Base-by-base conservation (phyloP, 2,888 invertebrate genomes). In the Rhyacophila evoluta region DNA sequence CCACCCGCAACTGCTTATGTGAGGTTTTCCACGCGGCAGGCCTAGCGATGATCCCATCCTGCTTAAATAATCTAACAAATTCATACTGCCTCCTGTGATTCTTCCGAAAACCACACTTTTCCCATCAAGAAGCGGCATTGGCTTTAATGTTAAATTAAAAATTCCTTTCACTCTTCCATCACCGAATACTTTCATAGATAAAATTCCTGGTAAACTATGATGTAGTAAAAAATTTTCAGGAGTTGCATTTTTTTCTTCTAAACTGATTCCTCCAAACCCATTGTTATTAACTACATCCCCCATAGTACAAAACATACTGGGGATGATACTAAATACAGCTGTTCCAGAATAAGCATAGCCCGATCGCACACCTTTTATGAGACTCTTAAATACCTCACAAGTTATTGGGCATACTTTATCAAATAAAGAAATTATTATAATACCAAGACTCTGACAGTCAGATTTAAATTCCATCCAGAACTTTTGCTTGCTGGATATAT, bases 391-490 rank as follows among this genome's bases (percentile, higher is more conserved):
- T 2, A 76, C 11, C 15, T 73, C 37, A 55, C 79, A 79, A 15
- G 71, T 76, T 38, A 41, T 1, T 1, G 79, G 79, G 55, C 75
- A 73, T 8, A 72, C 70, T 72, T 79, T 79, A 10, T 79, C 79
- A 70, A 79, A 79, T 12, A 76, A 29, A 27, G 41, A 69, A 8
- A 79, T 38, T 8, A 69, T 19, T 12, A 76, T 55, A 29, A 15
- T 76, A n/a, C 79, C 79, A 2, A 79, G 25, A 6, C 69, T 72
- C 28, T 70, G 76, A 27, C 71, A 73, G 12, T 79, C 37, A 11
- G 79, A 72, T 8, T 71, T 28, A 36, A 79, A 79, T 29, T 75
- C 72, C 75, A 79, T 72, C 79, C 79, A 79, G 36, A 72, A 75
- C 69, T 79, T 79, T 12, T 12, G 72, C 3, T 68, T 25, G 1